Conservation (phyloP, 2,888 invertebrate species). For the Scotopteryx bipunctaria region DNA sequence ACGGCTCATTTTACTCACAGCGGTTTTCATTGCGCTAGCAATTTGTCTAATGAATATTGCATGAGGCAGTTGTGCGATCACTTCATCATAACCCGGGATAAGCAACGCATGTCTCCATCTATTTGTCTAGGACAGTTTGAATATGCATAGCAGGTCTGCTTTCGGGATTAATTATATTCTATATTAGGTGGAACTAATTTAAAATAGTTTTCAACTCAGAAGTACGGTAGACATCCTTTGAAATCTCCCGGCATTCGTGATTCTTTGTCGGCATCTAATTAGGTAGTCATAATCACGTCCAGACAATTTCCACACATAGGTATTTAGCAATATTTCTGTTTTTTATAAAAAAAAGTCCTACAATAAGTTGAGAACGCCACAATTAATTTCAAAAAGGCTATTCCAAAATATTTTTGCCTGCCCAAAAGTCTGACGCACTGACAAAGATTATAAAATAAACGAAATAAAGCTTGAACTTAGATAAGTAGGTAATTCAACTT, state of each 20-base stretch:
- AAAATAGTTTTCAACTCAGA: too few relatives aligned
- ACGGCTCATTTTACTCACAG: too few relatives aligned
- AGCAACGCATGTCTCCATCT: slow-evolving; percentile 50
- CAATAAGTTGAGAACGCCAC: too few relatives aligned
- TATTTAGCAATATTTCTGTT: too few relatives aligned
- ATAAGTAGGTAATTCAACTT: slow-evolving; percentile 41
- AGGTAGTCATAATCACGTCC: too few relatives aligned
- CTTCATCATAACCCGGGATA: slow-evolving; percentile 64
- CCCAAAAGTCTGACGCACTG: neutral
- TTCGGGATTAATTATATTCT: slow-evolving; percentile 37
- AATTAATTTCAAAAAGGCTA: too few relatives aligned
- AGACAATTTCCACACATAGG: too few relatives aligned
- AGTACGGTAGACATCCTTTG: too few relatives aligned
- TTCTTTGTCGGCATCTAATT: too few relatives aligned
- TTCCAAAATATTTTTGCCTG: neutral
- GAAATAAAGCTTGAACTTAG: slow-evolving; percentile 41
- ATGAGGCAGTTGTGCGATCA: slow-evolving; percentile 65
- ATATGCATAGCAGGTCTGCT: slow-evolving; percentile 49
- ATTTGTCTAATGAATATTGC: slow-evolving; percentile 68
- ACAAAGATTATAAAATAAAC: slow-evolving; percentile 34
- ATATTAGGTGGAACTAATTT: neutral
- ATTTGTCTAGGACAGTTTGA: slow-evolving; percentile 61
- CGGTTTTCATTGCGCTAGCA: slow-evolving; percentile 21
- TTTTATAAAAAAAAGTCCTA: too few relatives aligned
- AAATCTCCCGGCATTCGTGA: too few relatives aligned